Evolutionary conservation across 2,113 vertebrate genomes (phyloP), one percentile per base, ranked within the genome.

Genomic region (Nansenia antarctica): DNA sequence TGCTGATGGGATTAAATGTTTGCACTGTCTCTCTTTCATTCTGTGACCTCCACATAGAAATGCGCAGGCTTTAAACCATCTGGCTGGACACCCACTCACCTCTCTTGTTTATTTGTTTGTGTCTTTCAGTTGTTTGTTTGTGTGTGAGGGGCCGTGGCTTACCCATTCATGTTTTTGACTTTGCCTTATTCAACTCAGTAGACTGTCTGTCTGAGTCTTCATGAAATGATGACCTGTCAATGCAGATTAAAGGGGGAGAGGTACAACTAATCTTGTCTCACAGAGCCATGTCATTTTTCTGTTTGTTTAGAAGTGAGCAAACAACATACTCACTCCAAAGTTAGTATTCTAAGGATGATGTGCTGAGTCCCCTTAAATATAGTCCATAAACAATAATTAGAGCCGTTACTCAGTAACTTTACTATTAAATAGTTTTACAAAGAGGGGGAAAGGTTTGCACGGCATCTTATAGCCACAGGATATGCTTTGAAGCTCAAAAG

Each of bases 1-100:
- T 87, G 78, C 70, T 90, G 88, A 90, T 91, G 87, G 86, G 89
- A 92, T 93, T 92, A 91, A 85, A 83, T 77, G 74, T 75, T 74
- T 57, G 60, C 67, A 79, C 77, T 66, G 80, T 70, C 76, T 87
- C 79, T 47, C 72, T 85, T 81, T 86, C 75, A 65, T 82, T 79
- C n/a, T 0, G 31, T 87, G 85, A 88, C 85, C 85, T 89, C 78
- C 35, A 30, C 34, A 52, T 55, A 65, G 69, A 81, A 82, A 85
- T 62, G 83, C 84, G 76, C 77, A 82, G 77, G 71, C 78, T 78
- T 52, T 70, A 54, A 88, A 86, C 70, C 87, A 88, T 90, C 82
- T 86, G 87, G 76, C 72, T 32, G 70, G 74, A 82, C 69, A 62
- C 49, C 79, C 59, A 20, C 55, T 84, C 61, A 35, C 72, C 67